These are phyloP conservation scores for Drosophila paucipuncta DNA, from an alignment of 2,888 invertebrate species.

Conservation along the genomic window DNA sequence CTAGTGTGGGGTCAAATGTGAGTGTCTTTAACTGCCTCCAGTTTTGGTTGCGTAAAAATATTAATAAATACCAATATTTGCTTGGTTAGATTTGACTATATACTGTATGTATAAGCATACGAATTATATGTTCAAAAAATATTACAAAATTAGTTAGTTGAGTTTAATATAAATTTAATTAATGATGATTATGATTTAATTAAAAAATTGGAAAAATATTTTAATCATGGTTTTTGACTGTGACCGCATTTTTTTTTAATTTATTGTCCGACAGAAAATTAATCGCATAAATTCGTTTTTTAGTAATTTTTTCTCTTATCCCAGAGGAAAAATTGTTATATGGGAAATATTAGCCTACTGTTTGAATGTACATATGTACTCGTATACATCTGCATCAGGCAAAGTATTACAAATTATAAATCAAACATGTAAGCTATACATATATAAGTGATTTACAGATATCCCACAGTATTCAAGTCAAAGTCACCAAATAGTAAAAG, in stretches of 20 bases:
- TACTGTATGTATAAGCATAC: neutral
- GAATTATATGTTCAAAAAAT: neutral
- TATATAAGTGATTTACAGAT: neutral
- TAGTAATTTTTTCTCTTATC: neutral
- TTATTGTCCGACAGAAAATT: neutral
- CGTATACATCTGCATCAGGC: neutral
- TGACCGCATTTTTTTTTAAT: neutral
- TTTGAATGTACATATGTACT: neutral
- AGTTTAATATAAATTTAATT: neutral
- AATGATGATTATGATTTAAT: neutral
- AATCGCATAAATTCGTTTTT: neutral
- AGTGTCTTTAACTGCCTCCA: conserved; percentile 1
- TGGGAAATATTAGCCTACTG: neutral
- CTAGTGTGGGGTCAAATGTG: conserved; percentile 23
- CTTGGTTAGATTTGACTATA: neutral
- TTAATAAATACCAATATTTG: neutral
- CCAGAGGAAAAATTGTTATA: neutral
- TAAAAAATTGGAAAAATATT: neutral
- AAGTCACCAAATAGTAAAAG: neutral
- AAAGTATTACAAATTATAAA: neutral
- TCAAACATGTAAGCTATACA: neutral
- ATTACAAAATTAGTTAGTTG: neutral
- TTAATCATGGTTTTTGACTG: neutral
- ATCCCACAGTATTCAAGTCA: neutral
- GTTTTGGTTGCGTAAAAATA: neutral